Base-by-base conservation (phyloP, 2,888 invertebrate species). In the Coenonympha glycerion region DNA sequence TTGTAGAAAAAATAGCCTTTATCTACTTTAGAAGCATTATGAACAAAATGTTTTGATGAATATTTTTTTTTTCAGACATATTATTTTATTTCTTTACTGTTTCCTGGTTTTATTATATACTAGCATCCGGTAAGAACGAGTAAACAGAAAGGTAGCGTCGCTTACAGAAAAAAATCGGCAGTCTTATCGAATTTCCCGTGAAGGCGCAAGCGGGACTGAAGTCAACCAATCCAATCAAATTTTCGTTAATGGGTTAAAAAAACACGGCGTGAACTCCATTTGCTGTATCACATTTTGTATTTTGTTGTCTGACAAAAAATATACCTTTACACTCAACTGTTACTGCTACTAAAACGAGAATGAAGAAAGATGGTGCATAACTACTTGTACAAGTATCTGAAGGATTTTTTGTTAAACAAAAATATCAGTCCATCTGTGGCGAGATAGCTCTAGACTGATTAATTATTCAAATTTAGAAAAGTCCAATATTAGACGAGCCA, bases 191-290 rank as follows among this genome's bases (percentile, higher is more conserved):
- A 48, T 56, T 56, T 53, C 47, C 52, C 31, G 18, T 30, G 37
- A 47, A 47, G 47, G 49, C 49, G 48, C 39, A 52, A 47, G 41
- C 39, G 49, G 44, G 57, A 49, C 52, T 52, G 56, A 55, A 53
- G 47, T 53, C 54, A 50, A 58, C 57, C 56, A 53, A 59, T 63
- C 61, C 60, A 58, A 63, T 63, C 61, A 60, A 60, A 62, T 63
- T 58, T 61, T 55, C 57, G 53, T 59, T 63, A 63, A 59, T 57
- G 57, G 54, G 55, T 57, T 57, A 52, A 61, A 59, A 60, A 60
- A 60, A 55, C 51, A 54, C 40, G 47, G 41, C 41, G 54, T 33
- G 39, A 54, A 24, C 48, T 40, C 16, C n/a, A n/a, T n/a, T n/a
- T n/a, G n/a, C n/a, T n/a, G 3, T n/a, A 11, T 2, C 8, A n/a